Evolutionary conservation across 2,888 invertebrate genomes (phyloP).

Genomic region (Sabatieria punctata): DNA sequence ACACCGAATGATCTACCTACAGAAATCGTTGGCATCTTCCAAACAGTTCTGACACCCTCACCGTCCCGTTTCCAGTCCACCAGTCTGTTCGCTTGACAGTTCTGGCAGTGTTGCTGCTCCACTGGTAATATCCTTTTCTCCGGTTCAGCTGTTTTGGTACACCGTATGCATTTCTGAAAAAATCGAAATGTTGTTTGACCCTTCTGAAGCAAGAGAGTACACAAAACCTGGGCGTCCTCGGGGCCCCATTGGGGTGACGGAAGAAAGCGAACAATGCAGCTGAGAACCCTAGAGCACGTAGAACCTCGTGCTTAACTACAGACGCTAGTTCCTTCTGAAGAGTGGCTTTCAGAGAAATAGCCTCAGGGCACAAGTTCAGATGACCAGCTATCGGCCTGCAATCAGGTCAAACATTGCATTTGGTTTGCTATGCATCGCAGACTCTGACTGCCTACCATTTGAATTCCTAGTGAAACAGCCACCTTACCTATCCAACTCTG

Average conservation of each 20-base stretch:
- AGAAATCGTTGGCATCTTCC: too few relatives aligned
- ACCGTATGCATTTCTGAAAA: conserved; percentile 21
- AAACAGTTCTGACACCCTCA: too few relatives aligned
- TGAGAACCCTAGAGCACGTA: conserved; percentile 92
- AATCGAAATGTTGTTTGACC: too few relatives aligned
- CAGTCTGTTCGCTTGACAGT: conserved; percentile 52
- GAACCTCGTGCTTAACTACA: conserved; percentile 93
- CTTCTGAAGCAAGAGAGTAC: too few relatives aligned
- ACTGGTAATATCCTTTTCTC: conserved; percentile 48
- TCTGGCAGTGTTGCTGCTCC: conserved; percentile 72
- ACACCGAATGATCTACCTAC: conserved; percentile 53
- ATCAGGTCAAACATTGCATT: too few relatives aligned
- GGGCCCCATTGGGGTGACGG: conserved; percentile 47
- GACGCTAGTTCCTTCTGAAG: conserved; percentile 67
- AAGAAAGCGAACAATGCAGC: conserved; percentile 90
- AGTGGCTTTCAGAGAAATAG: conserved; percentile 72
- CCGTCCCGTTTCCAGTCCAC: conserved; percentile 55
- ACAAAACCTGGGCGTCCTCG: conserved; percentile 55
- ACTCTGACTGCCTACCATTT: too few relatives aligned
- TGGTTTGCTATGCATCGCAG: too few relatives aligned
- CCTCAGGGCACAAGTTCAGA: conserved; percentile 88
- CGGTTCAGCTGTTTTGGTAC: conserved; percentile 22
- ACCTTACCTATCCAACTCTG: conserved; percentile 59
- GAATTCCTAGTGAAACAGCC: too few relatives aligned
- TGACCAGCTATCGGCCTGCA: conserved; percentile 77